Evolutionary conservation across 2,113 vertebrate species (phyloP), one percentile per base, ranked within the genome.

Genomic region (Ceyx melanurus): DNA sequence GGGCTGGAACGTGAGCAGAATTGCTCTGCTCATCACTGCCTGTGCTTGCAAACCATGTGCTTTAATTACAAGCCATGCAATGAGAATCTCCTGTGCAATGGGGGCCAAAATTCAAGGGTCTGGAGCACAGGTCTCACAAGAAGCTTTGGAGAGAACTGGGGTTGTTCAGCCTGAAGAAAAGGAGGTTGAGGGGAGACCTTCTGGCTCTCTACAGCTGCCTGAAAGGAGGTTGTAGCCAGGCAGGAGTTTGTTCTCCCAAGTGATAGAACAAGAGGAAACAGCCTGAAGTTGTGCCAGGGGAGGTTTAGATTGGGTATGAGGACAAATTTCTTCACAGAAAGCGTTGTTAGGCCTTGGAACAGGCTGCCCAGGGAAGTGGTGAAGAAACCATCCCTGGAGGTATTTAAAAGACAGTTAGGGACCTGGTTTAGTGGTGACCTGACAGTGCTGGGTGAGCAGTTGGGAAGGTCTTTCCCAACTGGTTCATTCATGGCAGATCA

Each of bases 21-120:
- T 23, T 3, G 2, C 60, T 91, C 33, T 90, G 64, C 43, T 78
- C 65, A 66, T 45, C 29, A 29, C 60, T 1, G 13, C 22, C 40
- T 61, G 4, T 11, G 37, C 75, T 50, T 82, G 64, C 40, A 71
- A 77, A 85, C 2, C 0, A 80, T 18, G 11, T 33, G n/a, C 35
- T 95, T 93, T 88, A 88, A 95, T 77, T 74, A 89, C 25, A 91
- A 58, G 31, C 43, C 75, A 58, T 3, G 22, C 29, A 56, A 70
- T 17, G 42, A 81, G 60, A 76, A 95, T 82, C 12, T 70, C 45
- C 40, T 31, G 28, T 33, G 77, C 26, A 73, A 60, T 0, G 0
- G 53, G 68, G 65, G 40, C 61, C 2, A 2, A 82, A 85, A 90
- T 54, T 16, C 17, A 54, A 17, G 29, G 53, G 29, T 56, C 53